phyloP scores from a whole-genome alignment of 2,113 vertebrate genomes.

The Oenanthe oenanthe region DNA sequence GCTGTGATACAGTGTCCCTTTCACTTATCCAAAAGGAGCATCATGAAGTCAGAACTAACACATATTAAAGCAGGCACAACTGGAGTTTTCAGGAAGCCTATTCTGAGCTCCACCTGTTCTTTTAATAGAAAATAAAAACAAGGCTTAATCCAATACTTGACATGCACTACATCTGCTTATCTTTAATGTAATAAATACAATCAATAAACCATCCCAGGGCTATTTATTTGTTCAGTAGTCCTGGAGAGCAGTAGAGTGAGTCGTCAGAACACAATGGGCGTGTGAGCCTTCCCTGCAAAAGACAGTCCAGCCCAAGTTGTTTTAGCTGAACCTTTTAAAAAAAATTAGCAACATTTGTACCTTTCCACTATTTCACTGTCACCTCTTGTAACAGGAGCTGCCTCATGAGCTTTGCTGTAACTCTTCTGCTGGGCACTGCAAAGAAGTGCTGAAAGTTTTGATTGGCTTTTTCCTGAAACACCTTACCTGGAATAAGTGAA shows the following conservation, averaged over 20 bases:
- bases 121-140: background rate
- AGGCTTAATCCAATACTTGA: background rate
- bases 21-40: background rate
- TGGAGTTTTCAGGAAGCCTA: background rate
- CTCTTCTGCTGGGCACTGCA: background rate
- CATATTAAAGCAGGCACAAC: background rate
- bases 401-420: background rate
- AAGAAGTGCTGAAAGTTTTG: background rate
- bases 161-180: background rate
- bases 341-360: background rate
- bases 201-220: background rate
- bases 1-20: background rate
- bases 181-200: background rate
- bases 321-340: background rate
- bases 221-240: background rate
- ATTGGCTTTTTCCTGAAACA: background rate
- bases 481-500: background rate
- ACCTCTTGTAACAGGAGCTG: accelerated
- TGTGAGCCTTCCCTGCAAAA: background rate
- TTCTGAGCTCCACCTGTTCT: background rate
- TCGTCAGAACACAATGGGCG: accelerated
- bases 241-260: background rate
- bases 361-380: background rate
- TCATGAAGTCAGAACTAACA: background rate
- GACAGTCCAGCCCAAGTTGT: too few relatives aligned